Evolutionary conservation across 1,140 invertebrate species (phyloP).

Genomic region (Eufriesea mexicana): DNA sequence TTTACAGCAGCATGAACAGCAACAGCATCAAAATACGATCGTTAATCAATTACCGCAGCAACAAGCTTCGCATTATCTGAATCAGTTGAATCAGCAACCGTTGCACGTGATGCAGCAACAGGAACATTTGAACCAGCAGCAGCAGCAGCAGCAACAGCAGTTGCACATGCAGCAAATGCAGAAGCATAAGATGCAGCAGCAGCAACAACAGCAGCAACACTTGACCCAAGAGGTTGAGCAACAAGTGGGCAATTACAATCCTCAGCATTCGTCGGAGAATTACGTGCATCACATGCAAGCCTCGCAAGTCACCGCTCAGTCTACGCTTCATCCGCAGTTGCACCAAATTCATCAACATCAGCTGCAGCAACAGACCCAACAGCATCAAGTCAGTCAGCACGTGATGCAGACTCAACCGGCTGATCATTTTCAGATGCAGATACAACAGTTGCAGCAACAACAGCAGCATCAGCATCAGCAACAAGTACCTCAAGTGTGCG

Average conservation of each 20-base stretch:
- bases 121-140: constrained; percentile 71
- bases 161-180: constrained; percentile 77
- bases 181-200: constrained; percentile 75
- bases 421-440: constrained; percentile 77
- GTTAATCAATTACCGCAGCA: constrained; percentile 76
- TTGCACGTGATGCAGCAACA: constrained; percentile 74
- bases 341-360: constrained; percentile 75
- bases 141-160: constrained; percentile 74
- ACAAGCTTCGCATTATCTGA: constrained; percentile 69
- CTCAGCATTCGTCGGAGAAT: constrained; percentile 72
- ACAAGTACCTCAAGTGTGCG: constrained; percentile 74
- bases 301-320: constrained; percentile 70
- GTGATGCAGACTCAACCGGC: constrained; percentile 73
- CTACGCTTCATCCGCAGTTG: constrained; percentile 67
- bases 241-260: constrained; percentile 68
- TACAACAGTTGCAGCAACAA: constrained; percentile 73
- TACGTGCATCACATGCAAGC: constrained; percentile 77
- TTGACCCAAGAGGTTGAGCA: constrained; percentile 73
- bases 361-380: constrained; percentile 69
- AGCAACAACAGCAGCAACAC: constrained; percentile 74
- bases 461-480: constrained; percentile 74
- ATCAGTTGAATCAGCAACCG: constrained; percentile 73
- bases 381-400: constrained; percentile 71
- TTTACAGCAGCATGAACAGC: constrained; percentile 72
- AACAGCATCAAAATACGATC: constrained; percentile 71